Conservation (phyloP, 2,797 vertebrate species). For the Coluber constrictor region DNA sequence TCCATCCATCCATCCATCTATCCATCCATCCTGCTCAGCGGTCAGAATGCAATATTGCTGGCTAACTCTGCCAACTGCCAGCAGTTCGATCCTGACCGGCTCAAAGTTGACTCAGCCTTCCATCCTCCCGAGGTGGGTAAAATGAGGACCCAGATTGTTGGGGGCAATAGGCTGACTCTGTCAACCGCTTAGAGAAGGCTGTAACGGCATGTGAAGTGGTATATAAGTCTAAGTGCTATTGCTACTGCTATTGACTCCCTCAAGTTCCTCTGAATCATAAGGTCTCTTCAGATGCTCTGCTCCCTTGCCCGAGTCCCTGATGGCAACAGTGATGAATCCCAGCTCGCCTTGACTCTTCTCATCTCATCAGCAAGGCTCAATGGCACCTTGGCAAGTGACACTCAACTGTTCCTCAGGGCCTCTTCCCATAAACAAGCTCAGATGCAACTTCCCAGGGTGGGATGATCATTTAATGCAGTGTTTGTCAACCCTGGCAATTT, state of each 20-base stretch:
- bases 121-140: too few relatives aligned
- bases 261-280: background rate
- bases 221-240: too few relatives aligned
- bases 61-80: too few relatives aligned
- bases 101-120: too few relatives aligned
- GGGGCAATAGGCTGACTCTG: too few relatives aligned
- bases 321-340: background rate
- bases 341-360: background rate
- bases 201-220: too few relatives aligned
- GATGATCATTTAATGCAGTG: background rate
- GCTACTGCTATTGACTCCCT: background rate
- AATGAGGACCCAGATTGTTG: too few relatives aligned
- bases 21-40: too few relatives aligned
- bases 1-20: too few relatives aligned
- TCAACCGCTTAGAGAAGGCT: too few relatives aligned
- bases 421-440: background rate
- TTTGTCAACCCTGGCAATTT: background rate
- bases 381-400: background rate
- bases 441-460: background rate
- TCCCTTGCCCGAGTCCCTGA: background rate
- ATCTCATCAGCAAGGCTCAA: background rate
- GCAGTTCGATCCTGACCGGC: too few relatives aligned
- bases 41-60: too few relatives aligned
- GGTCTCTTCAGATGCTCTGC: background rate
- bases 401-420: background rate